Conservation (phyloP, 2,888 invertebrate species). For the Gastrophysa polygoni region DNA sequence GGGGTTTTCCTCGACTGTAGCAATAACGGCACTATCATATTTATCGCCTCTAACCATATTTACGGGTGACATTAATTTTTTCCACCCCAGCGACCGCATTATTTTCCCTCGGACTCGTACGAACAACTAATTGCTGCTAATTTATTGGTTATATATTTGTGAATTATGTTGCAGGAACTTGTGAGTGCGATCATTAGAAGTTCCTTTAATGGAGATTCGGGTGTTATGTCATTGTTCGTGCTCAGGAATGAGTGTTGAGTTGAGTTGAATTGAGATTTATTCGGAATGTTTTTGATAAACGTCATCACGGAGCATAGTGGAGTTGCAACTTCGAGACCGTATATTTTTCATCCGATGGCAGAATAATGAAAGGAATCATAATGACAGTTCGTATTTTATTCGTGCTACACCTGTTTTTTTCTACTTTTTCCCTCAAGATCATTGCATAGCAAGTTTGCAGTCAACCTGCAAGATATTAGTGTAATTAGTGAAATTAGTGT, state of each 20-base stretch:
- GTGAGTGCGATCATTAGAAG: conserved; percentile 20
- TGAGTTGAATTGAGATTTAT: not conserved
- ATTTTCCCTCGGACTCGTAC: conserved; percentile 11
- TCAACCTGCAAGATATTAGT: too few species aligned
- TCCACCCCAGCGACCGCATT: conserved; percentile 36
- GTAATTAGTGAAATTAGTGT: too few species aligned
- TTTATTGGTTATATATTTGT: conserved; percentile 33
- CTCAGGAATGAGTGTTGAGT: not conserved
- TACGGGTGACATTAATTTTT: conserved; percentile 53
- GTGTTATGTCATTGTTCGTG: conserved; percentile 15
- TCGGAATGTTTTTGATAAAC: not conserved
- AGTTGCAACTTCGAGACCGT: too few species aligned
- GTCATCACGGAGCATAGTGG: too few species aligned
- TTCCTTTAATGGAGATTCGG: conserved; percentile 17
- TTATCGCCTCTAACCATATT: conserved; percentile 52
- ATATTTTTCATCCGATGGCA: too few species aligned
- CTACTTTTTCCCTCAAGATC: too few species aligned
- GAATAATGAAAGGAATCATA: too few species aligned
- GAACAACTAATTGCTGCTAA: conserved; percentile 27
- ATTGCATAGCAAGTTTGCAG: too few species aligned
- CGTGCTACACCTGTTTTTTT: too few species aligned
- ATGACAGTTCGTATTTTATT: too few species aligned
- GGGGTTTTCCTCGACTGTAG: conserved; percentile 35
- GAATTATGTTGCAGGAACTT: conserved; percentile 24
- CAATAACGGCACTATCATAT: conserved; percentile 44